A percentile compares a stretch with the other conserved stretches of the same genome.
Conservation (phyloP, 2,797 vertebrate genomes). For the Neoniphon sammara region DNA sequence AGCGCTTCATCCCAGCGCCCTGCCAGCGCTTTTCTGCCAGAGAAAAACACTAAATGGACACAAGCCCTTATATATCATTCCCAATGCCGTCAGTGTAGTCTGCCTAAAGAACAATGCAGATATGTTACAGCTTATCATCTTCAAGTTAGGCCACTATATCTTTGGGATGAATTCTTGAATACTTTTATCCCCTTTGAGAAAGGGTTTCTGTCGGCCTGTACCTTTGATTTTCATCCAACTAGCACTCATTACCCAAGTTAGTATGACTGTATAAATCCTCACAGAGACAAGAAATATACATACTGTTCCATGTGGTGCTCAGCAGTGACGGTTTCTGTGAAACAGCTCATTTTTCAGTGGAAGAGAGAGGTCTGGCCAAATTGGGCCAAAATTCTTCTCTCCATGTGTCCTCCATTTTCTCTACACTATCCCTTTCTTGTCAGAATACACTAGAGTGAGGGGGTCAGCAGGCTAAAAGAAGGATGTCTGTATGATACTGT, state of each 20-base stretch:
- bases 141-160: background rate
- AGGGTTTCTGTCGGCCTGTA: background rate
- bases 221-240: constrained; percentile 17
- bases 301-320: constrained; percentile 16
- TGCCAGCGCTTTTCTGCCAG: no score
- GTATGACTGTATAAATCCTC: constrained; percentile 13
- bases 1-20: no score
- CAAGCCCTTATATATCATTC: background rate
- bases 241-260: constrained; percentile 18
- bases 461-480: constrained; percentile 29
- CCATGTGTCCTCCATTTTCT: constrained; percentile 27
- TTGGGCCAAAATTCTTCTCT: constrained; percentile 10
- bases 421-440: constrained; percentile 2
- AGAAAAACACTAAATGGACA: no score
- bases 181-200: constrained; percentile 21
- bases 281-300: constrained; percentile 21
- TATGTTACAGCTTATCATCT: constrained; percentile 18
- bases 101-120: constrained; percentile 16
- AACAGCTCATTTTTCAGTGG: constrained; percentile 52
- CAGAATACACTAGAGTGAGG: constrained; percentile 1
- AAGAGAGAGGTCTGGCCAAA: constrained; percentile 27
- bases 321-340: constrained; percentile 17
- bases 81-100: background rate
- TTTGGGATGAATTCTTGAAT: constrained; percentile 21
- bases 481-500: constrained; percentile 43